A percentile compares a stretch with the other conserved stretches of the same genome.
These are phyloP conservation scores for Cherax quadricarinatus DNA, from an alignment of 1,140 invertebrate species.

Conservation along the genomic window DNA sequence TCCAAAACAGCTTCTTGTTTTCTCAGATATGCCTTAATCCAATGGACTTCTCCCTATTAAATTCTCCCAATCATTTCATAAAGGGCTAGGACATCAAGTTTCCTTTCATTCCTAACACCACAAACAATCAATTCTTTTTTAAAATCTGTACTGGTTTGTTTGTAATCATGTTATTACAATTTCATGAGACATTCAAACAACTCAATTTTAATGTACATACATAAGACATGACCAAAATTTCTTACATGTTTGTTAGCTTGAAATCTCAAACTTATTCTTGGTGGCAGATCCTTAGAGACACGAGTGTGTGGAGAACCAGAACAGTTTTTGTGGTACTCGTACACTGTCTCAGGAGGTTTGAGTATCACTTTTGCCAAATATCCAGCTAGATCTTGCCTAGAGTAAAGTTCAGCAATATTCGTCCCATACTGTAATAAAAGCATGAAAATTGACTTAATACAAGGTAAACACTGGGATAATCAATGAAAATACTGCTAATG, in stretches of 20 bases:
- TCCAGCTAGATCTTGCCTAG: slow-evolving; percentile 81
- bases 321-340: slow-evolving; percentile 80
- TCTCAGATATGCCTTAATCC: too few species aligned
- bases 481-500: not conserved
- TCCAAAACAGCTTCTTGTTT: too few species aligned
- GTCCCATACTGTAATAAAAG: slow-evolving; percentile 79
- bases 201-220: too few species aligned
- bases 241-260: slow-evolving; percentile 82
- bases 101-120: too few species aligned
- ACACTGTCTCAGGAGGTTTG: slow-evolving; percentile 81
- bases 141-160: too few species aligned
- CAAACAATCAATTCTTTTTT: too few species aligned
- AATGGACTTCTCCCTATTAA: too few species aligned
- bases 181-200: too few species aligned
- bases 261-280: slow-evolving; percentile 84
- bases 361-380: slow-evolving; percentile 82
- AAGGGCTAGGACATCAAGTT: too few species aligned
- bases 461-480: not conserved
- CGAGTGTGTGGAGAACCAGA: slow-evolving; percentile 79
- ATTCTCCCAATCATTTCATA: too few species aligned
- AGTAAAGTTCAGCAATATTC: slow-evolving; percentile 82
- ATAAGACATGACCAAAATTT: not conserved
- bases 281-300: slow-evolving; percentile 80
- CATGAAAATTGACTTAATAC: not conserved
- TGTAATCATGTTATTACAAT: too few species aligned